Evolutionary conservation across 2,888 invertebrate species (phyloP).

Genomic region (Pachliopta kotzebuea): DNA sequence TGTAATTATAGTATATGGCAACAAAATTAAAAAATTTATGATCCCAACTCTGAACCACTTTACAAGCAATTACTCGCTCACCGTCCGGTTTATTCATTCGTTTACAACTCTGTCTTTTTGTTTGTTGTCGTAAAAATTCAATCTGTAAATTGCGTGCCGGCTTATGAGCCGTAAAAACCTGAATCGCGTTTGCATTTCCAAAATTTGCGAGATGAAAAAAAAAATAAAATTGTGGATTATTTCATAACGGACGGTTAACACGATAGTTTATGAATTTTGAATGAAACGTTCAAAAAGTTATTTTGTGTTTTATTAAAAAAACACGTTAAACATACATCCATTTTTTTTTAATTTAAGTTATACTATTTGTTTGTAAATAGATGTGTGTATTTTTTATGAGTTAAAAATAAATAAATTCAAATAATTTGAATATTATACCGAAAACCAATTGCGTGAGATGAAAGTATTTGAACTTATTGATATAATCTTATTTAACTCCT

Average conservation of each 20-base stretch:
- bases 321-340: no score
- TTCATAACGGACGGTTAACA: neutral
- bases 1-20: neutral
- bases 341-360: no score
- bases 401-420: no score
- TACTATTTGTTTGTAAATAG: no score
- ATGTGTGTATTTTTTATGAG: no score
- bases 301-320: no score
- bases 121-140: constrained; percentile 61
- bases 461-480: no score
- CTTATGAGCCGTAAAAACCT: constrained; percentile 43
- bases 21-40: constrained; percentile 17
- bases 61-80: constrained; percentile 17
- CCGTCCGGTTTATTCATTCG: constrained; percentile 41
- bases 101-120: constrained; percentile 53
- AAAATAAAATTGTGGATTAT: neutral
- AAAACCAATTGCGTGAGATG: no score
- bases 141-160: constrained; percentile 59
- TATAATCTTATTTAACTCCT: no score
- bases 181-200: constrained; percentile 13
- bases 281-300: no score
- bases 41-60: constrained; percentile 8
- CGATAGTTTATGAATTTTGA: neutral
- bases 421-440: no score
- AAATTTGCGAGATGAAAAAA: constrained; percentile 13